Conservation (phyloP, 64 coral and sea anemone species). For the Montipora foliosa region DNA sequence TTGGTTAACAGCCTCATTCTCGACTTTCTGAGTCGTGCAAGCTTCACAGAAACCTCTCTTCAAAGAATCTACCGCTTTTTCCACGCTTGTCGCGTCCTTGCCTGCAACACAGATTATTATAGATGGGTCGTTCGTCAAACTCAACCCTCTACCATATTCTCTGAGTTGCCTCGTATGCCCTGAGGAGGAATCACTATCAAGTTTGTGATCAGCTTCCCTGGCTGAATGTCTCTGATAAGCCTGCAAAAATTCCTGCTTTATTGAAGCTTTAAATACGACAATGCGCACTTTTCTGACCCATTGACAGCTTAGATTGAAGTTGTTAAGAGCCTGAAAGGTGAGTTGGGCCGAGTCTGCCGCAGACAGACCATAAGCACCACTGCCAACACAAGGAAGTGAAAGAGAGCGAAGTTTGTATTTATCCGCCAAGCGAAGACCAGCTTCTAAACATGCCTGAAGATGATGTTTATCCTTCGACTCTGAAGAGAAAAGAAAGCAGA, state of each 20-base stretch:
- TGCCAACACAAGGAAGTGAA: conserved; percentile 60
- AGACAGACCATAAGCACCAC: conserved; percentile 35
- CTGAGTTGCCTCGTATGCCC: neutral
- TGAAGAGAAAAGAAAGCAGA: neutral
- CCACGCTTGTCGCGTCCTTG: conserved; percentile 14
- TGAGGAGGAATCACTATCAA: neutral
- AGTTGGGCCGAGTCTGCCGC: conserved; percentile 49
- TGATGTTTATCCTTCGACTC: neutral
- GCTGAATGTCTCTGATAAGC: neutral
- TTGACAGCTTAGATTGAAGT: conserved; percentile 21
- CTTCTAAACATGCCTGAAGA: conserved; percentile 54
- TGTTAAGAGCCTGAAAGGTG: conserved; percentile 56
- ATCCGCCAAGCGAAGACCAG: conserved; percentile 55
- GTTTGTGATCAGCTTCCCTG: neutral
- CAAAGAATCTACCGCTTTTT: conserved; percentile 16
- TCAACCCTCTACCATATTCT: too few relatives aligned
- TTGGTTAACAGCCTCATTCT: conserved; percentile 10
- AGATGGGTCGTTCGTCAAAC: neutral
- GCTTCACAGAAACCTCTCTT: conserved; percentile 50
- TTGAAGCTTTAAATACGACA: conserved; percentile 64
- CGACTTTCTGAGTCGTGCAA: conserved; percentile 48
- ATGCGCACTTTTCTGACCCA: conserved; percentile 45
- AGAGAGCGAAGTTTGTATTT: conserved; percentile 19
- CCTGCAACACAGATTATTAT: conserved; percentile 39
- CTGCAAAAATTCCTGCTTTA: conserved; percentile 57